Percentiles rank a stretch among this genome's conserved stretches.
These are phyloP conservation scores for Bembecia ichneumoniformis DNA, from an alignment of 2,888 invertebrate genomes.

Conservation along the genomic window DNA sequence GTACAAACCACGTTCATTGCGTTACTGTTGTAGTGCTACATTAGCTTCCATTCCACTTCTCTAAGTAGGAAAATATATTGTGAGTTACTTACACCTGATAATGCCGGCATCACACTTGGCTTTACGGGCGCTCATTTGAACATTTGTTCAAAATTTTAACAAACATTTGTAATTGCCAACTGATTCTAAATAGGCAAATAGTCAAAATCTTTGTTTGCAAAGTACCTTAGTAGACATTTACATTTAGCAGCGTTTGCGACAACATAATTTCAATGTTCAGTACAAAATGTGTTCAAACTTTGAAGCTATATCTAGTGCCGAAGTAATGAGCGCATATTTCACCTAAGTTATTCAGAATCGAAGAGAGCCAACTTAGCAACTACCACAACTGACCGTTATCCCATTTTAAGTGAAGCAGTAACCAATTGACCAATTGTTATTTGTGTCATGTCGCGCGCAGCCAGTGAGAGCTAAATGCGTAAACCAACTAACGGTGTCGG, in stretches of 20 bases:
- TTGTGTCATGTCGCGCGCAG: conserved; percentile 56
- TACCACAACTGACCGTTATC: conserved; percentile 17
- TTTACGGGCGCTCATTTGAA: too few relatives aligned
- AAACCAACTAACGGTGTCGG: conserved; percentile 61
- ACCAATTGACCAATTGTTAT: conserved; percentile 58
- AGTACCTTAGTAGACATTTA: too few relatives aligned
- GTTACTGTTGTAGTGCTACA: conserved; percentile 46
- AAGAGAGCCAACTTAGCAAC: not conserved
- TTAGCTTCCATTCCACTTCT: conserved; percentile 19
- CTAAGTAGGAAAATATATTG: not conserved
- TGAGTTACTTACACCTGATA: not conserved
- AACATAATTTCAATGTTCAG: too few relatives aligned
- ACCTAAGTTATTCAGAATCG: not conserved
- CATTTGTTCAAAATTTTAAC: too few relatives aligned
- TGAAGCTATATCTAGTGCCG: too few relatives aligned
- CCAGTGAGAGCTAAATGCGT: conserved; percentile 60
- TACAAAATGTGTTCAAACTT: too few relatives aligned
- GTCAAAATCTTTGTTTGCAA: too few relatives aligned
- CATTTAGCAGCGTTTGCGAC: too few relatives aligned
- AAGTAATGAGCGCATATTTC: not conserved
- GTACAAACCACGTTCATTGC: conserved; percentile 34
- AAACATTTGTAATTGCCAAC: too few relatives aligned
- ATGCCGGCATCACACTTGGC: too few relatives aligned
- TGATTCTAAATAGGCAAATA: too few relatives aligned
- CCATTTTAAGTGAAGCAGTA: conserved; percentile 28